Evolutionary conservation across 2,888 invertebrate species (phyloP).

Genomic region (Aleiodes alternator): DNA sequence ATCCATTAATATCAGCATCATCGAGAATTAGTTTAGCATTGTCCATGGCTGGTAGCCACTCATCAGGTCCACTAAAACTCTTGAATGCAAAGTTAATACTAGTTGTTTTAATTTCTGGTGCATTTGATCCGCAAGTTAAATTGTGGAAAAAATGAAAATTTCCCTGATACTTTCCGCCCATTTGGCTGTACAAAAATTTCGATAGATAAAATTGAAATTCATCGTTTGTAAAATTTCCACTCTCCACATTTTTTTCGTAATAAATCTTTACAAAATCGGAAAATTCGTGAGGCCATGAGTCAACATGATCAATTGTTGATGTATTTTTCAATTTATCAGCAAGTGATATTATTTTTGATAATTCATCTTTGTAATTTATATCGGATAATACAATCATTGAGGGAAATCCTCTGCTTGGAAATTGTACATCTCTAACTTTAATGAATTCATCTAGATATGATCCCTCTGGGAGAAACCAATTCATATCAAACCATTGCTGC

Average conservation of each 20-base stretch:
- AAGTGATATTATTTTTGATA: slow-evolving; percentile 78
- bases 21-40: slow-evolving; percentile 78
- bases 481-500: slow-evolving; percentile 87
- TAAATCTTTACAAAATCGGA: slow-evolving; percentile 79
- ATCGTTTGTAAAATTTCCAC: slow-evolving; percentile 75
- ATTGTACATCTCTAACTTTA: slow-evolving; percentile 78
- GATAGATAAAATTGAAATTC: slow-evolving; percentile 82
- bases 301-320: slow-evolving; percentile 77
- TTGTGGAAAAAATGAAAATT: slow-evolving; percentile 81
- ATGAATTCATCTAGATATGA: slow-evolving; percentile 82
- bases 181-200: slow-evolving; percentile 83
- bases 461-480: slow-evolving; percentile 86
- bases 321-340: slow-evolving; percentile 77
- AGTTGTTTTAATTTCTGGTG: slow-evolving; percentile 79
- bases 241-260: slow-evolving; percentile 78
- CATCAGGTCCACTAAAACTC: slow-evolving; percentile 79
- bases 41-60: slow-evolving; percentile 87
- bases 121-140: slow-evolving; percentile 80
- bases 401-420: slow-evolving; percentile 81
- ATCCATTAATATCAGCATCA: slow-evolving; percentile 79
- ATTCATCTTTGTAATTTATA: slow-evolving; percentile 80
- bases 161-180: slow-evolving; percentile 82
- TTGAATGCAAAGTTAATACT: slow-evolving; percentile 81
- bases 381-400: slow-evolving; percentile 83
- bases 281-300: slow-evolving; percentile 83